A percentile compares a stretch with the other conserved stretches of the same genome.
Evolutionary conservation across 2,113 vertebrate species (phyloP).

Genomic region (zebrafish (Danio rerio)): GRCz12tu NC_133182.1:39295501-39296000

Average conservation of each 20-base stretch:
- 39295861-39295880: slow-evolving; percentile 77
- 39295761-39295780: slow-evolving; percentile 72
- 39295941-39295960: slow-evolving; percentile 44
- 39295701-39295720: slow-evolving; percentile 40
- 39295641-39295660: slow-evolving; percentile 49
- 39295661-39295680: slow-evolving; percentile 18
- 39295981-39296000: slow-evolving; percentile 36
- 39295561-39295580: slow-evolving; percentile 78
- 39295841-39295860: slow-evolving; percentile 73
- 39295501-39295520: slow-evolving; percentile 64
- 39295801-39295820: slow-evolving; percentile 75
- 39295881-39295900: slow-evolving; percentile 43
- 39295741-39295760: slow-evolving; percentile 45
- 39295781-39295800: slow-evolving; percentile 79
- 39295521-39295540: slow-evolving; percentile 63
- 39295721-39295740: slow-evolving; percentile 11
- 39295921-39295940: slow-evolving; percentile 49
- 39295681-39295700: neutral
- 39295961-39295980: slow-evolving; percentile 61
- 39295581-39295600: slow-evolving; percentile 71
- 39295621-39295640: slow-evolving; percentile 53
- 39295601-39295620: slow-evolving; percentile 18
- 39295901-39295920: slow-evolving; percentile 39
- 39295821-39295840: slow-evolving; percentile 35
- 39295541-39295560: slow-evolving; percentile 77